Base-by-base conservation (phyloP, 1,140 invertebrate species). In the Gryllus bimaculatus region DNA sequence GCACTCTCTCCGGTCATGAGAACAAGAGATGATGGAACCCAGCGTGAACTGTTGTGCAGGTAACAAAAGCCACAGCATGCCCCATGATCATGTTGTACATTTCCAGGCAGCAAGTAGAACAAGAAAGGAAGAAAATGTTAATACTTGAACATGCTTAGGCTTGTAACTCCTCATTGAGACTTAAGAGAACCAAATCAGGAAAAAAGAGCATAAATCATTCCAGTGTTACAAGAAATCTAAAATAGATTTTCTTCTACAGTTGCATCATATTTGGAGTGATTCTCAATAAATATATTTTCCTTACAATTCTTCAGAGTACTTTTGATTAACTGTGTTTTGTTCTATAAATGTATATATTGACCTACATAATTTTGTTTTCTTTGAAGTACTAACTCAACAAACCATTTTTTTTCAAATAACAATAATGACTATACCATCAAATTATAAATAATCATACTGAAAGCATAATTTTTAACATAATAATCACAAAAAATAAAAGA, bases 21-120 rank as follows among this genome's bases (percentile, higher is more conserved):
- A 82, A 88, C 89, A 81, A 88, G 82, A 18, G 89, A 89, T 79
- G 88, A 89, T 80, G 89, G 89, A 82, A 89, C 89, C 89, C 89
- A 89, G 82, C 86, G 86, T 80, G 85, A 83, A 85, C 88, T 89
- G 82, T 82, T 85, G 83, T 83, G 81, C 79, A 78, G 82, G 81
- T 79, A 84, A 48, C 47, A 66, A 48, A 21, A 47, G n/a, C 76
- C 47, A 15, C 78, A 66, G 13, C 66, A 48, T 80, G 74, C 78
- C 21, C 54, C 48, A 77, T 47, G 78, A 47, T 6, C 78, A 78
- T 48, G 26, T 82, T 82, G 79, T 84, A 81, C 78, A 81, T 82
- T 78, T 76, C 26, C 79, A 49, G 54, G 39, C 20, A 78, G 21
- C 47, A 80, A 80, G 26, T 2, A 54, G 39, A 73, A 79, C 77